Evolutionary conservation across 2,888 invertebrate species (phyloP).

Genomic region (Orthosia incerta): DNA sequence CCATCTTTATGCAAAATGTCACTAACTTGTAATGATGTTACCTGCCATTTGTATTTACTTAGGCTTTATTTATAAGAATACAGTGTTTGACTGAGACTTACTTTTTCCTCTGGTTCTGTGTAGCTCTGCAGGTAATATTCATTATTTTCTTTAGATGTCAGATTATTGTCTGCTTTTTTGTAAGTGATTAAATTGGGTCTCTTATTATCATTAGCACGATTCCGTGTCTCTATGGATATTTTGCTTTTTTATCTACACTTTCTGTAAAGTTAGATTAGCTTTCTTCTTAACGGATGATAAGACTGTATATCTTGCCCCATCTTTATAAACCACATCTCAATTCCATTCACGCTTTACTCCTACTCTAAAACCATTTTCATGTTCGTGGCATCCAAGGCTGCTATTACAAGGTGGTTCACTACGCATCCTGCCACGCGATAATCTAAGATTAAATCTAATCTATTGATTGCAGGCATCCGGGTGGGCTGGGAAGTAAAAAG

Average conservation of each 20-base stretch:
- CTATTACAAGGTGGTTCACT: slow-evolving; percentile 41
- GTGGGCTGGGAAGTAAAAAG: slow-evolving; percentile 71
- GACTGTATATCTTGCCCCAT: slow-evolving; percentile 8
- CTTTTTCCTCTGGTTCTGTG: background rate
- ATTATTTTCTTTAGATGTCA: background rate
- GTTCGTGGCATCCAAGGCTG: slow-evolving; percentile 42
- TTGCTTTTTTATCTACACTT: background rate
- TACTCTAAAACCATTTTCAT: slow-evolving; percentile 64
- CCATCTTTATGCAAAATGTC: background rate
- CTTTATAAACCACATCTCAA: slow-evolving; percentile 8
- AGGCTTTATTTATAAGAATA: slow-evolving; percentile 17
- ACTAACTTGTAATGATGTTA: slow-evolving; percentile 17
- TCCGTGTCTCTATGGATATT: background rate
- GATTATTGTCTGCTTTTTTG: background rate
- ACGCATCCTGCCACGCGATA: slow-evolving; percentile 60
- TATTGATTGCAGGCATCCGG: slow-evolving; percentile 75
- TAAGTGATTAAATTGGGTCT: background rate
- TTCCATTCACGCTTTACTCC: slow-evolving; percentile 35
- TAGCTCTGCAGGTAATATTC: background rate
- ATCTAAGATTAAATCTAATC: slow-evolving; percentile 69
- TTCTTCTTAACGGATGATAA: background rate
- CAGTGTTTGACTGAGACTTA: slow-evolving; percentile 34
- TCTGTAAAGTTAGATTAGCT: background rate
- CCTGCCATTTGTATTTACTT: slow-evolving; percentile 41
- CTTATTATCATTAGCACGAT: background rate